A percentile compares a stretch with the other conserved stretches of the same genome.
Evolutionary conservation across 1,140 invertebrate species (phyloP).

Genomic region (Pemphigus obesinymphae): DNA sequence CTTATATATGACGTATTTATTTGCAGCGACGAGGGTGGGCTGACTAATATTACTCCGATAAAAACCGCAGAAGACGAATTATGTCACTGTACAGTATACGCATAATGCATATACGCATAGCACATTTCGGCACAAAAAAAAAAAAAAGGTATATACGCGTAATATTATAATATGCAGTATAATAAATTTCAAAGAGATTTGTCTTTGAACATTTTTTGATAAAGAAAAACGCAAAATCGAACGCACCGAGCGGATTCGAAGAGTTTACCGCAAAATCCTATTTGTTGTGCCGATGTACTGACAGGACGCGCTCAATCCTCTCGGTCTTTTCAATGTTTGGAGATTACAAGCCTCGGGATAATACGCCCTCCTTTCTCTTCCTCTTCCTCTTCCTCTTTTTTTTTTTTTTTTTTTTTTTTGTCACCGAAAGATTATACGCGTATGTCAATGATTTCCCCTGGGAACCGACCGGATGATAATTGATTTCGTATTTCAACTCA

Average conservation of each 20-base stretch:
- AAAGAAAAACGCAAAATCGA: neutral
- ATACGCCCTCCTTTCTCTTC: neutral
- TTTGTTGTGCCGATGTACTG: neutral
- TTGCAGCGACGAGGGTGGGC: neutral
- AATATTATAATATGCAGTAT: neutral
- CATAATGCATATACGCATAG: too few relatives aligned
- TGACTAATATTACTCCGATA: too few relatives aligned
- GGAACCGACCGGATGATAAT: constrained; percentile 13
- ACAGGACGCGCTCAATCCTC: neutral
- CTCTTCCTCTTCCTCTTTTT: neutral
- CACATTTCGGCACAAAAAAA: too few relatives aligned
- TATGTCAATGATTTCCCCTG: constrained; percentile 41
- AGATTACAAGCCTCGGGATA: constrained; percentile 26
- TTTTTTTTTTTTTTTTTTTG: constrained; percentile 13
- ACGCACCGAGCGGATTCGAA: neutral
- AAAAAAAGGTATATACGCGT: neutral
- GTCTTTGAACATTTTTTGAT: constrained; percentile 18
- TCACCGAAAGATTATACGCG: constrained; percentile 32
- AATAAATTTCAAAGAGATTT: constrained; percentile 7
- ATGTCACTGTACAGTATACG: too few relatives aligned
- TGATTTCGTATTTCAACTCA: constrained; percentile 36
- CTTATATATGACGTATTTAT: too few relatives aligned
- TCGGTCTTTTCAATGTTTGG: constrained; percentile 23
- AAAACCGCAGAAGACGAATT: too few relatives aligned
- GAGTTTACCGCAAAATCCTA: constrained; percentile 24